Percentiles rank a stretch among this genome's conserved stretches.
Conservation (phyloP, 2,888 invertebrate species). For the Thymelicus lineola region DNA sequence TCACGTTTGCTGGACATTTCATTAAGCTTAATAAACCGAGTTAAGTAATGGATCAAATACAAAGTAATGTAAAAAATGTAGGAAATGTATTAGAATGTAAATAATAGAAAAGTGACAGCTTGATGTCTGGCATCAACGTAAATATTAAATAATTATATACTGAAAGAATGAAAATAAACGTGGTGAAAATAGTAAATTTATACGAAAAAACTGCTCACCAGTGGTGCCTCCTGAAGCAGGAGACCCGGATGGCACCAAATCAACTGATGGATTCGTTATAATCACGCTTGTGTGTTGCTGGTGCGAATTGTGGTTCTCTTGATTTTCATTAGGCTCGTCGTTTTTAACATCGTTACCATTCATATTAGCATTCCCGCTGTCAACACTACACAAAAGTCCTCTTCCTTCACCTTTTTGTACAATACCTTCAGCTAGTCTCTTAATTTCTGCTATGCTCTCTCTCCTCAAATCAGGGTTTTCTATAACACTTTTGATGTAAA, state of each 20-base stretch:
- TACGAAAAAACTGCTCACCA: constrained; percentile 54
- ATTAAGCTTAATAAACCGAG: too few species aligned
- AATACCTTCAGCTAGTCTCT: constrained; percentile 76
- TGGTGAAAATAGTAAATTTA: not conserved
- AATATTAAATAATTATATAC: too few species aligned
- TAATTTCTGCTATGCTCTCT: constrained; percentile 80
- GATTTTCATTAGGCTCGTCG: constrained; percentile 67
- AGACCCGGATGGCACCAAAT: constrained; percentile 81
- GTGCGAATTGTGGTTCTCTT: constrained; percentile 63
- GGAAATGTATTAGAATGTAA: too few species aligned
- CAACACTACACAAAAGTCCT: constrained; percentile 74
- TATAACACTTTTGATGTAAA: constrained; percentile 74
- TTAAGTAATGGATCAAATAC: too few species aligned
- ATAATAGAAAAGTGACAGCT: too few species aligned
- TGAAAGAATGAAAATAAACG: too few species aligned
- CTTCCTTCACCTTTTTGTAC: constrained; percentile 81
- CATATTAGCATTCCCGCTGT: constrained; percentile 71
- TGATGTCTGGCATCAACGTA: too few species aligned
- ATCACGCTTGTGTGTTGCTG: constrained; percentile 87
- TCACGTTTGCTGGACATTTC: constrained; percentile 68
- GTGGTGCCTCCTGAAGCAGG: constrained; percentile 76
- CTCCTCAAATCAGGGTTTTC: constrained; percentile 78
- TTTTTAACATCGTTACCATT: constrained; percentile 70
- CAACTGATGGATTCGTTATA: constrained; percentile 89
- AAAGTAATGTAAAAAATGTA: too few species aligned